Evolutionary conservation across 2,113 vertebrate genomes (phyloP).

Genomic region (Pao palembangensis): DNA sequence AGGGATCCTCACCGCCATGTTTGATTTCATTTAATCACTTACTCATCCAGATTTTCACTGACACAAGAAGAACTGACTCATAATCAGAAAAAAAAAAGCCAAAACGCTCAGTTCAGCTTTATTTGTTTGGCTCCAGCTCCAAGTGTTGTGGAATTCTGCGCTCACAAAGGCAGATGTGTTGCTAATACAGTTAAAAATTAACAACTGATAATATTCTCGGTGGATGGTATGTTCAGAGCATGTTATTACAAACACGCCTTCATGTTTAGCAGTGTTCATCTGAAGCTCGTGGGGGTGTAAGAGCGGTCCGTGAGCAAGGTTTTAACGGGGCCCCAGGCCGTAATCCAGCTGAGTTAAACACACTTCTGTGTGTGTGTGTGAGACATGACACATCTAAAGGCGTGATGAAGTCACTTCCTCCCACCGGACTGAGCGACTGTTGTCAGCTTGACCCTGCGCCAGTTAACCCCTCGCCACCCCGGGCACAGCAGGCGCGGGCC

Average conservation of each 20-base stretch:
- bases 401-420: constrained; percentile 73
- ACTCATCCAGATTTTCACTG: constrained; percentile 1
- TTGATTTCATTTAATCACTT: constrained; percentile 55
- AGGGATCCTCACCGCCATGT: constrained; percentile 19
- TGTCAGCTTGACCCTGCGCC: constrained; percentile 80
- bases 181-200: too few relatives aligned
- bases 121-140: too few relatives aligned
- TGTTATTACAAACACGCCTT: too few relatives aligned
- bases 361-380: constrained; percentile 44
- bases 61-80: too few relatives aligned
- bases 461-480: constrained; percentile 80
- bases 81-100: too few relatives aligned
- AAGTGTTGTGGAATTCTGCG: too few relatives aligned
- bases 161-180: too few relatives aligned
- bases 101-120: too few relatives aligned
- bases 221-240: too few relatives aligned
- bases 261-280: constrained; percentile 32
- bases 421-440: constrained; percentile 65
- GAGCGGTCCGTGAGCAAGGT: constrained; percentile 41
- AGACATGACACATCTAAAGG: constrained; percentile 52
- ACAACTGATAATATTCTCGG: too few relatives aligned
- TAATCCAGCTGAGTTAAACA: constrained; percentile 67
- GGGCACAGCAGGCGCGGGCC: constrained; percentile 74
- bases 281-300: constrained; percentile 34
- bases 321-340: constrained; percentile 62